Evolutionary conservation across 2,888 invertebrate species (phyloP), one percentile per base, ranked within the genome.

Genomic region (Eucera pruinosa): DNA sequence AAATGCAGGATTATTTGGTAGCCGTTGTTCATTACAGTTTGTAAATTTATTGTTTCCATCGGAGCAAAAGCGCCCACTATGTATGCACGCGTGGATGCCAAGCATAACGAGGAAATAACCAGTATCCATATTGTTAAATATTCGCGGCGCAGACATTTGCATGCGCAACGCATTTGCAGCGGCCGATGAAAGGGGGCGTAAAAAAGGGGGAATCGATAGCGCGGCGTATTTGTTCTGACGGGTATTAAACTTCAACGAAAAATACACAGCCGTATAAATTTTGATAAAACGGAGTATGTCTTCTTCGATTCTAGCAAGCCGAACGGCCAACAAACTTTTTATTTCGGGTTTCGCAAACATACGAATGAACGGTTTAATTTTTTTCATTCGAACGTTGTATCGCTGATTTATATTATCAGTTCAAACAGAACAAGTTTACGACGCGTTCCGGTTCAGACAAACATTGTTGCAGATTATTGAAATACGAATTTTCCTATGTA

Each of bases 111-210:
- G 69, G 41, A 75, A 68, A 75, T 75, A 77, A 75, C 62, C 76
- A 20, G 75, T 57, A 41, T 41, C 52, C 69, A 69, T 69, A 77
- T 75, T 75, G 80, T 67, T 80, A 76, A 80, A 80, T 80, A 76
- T 80, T 68, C 67, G 68, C 74, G 54, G 52, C 18, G n/a, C 52
- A 70, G 62, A 45, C 64, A 68, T 72, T 61, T 61, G 61, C 71
- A 68, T 60, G 55, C 48, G 23, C 57, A 27, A 15, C 25, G 55
- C 61, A 23, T 61, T 64, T 50, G 2, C 48, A 18, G 33, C 15
- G 11, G 2, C 15, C 58, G 64, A n/a, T 25, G 61, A 25, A 45
- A 50, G 39, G 20, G 15, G 15, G 9, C 7, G 52, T 20, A n/a
- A 15, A 13, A 36, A 39, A 57, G 23, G 33, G 45, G 20, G 50